Evolutionary conservation across 37 sponge, comb jelly and placozoan species (phyloP).

Genomic region (Tethya wilhelma): DNA sequence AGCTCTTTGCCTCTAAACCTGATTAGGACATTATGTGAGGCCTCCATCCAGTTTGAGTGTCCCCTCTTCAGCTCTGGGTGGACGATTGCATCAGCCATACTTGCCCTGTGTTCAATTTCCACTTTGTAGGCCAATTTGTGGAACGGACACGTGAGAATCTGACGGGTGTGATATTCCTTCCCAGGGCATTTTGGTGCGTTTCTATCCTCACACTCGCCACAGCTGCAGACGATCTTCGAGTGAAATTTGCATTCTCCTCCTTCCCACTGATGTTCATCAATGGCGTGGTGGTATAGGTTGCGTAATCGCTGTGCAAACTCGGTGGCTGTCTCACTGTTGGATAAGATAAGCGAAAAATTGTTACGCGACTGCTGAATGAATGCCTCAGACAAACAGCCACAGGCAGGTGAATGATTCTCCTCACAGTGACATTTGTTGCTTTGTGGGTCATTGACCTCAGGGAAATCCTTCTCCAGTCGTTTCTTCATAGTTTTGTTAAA

Average conservation of each 20-base stretch:
- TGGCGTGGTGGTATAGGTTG: conserved; percentile 15
- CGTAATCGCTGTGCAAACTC: conserved; percentile 2
- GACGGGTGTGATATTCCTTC: conserved; percentile 2
- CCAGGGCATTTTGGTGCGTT: conserved; percentile 6
- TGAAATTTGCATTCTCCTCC: neutral
- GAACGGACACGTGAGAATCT: neutral
- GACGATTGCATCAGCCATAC: neutral
- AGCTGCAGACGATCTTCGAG: neutral
- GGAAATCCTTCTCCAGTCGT: neutral
- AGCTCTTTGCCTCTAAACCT: conserved; percentile 16
- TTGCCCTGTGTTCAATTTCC: conserved; percentile 3
- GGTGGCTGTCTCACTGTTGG: neutral
- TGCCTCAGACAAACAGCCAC: conserved; percentile 30
- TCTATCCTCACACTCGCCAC: conserved; percentile 15
- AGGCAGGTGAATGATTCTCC: neutral
- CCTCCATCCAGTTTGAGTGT: conserved; percentile 14
- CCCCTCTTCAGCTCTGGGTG: conserved; percentile 29
- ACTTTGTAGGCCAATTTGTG: conserved; percentile 15
- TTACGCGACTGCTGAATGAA: conserved; percentile 12
- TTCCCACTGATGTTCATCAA: conserved; percentile 31
- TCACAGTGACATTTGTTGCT: conserved; percentile 14
- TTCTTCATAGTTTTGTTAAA: neutral
- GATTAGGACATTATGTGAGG: conserved; percentile 37
- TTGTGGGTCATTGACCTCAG: conserved; percentile 4
- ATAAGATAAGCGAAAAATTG: conserved; percentile 4